Evolutionary conservation across 2,113 vertebrate genomes (phyloP), one percentile per base, ranked within the genome.

Genomic region (Pelecanus crispus): DNA sequence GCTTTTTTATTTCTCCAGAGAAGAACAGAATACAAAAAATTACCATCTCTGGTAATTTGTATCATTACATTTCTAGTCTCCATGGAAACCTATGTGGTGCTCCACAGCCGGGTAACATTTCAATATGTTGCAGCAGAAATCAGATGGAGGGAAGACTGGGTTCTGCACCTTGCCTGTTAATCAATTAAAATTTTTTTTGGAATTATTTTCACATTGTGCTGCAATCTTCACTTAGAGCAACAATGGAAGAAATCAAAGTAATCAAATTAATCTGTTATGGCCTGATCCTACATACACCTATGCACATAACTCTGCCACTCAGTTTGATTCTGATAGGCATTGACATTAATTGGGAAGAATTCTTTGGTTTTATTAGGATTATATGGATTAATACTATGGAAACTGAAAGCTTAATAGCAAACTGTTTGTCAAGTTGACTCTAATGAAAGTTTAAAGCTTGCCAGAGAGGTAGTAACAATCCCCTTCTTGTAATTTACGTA

Each of bases 51-150:
- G 59, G 40, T 91, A 92, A 92, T 88, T 92, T 91, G 88, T 94
- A 75, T 55, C 44, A 81, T 84, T 90, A 82, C 28, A 86, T 96
- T 96, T 86, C 73, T 93, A 72, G 92, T 96, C 83, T 96, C 95
- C 95, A 91, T 91, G 90, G 95, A 92, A 96, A 96, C 92, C 56
- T 71, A 14, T n/a, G 70, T 92, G 52, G 56, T 91, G 44, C 58
- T 95, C 44, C 73, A 78, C 72, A 65, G 63, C 47, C 22, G n/a
- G 62, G 17, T 89, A 89, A 84, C n/a, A 67, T 79, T 86, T 89
- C 56, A 88, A 13, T 91, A 63, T 36, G 59, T 87, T 78, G 36
- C 80, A 75, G 71, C 81, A 93, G 71, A 81, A 95, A 87, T 94
- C 17, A 45, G 36, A 85, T 26, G 31, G 78, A 94, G 70, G 65